Base-by-base conservation (phyloP, 1,140 invertebrate genomes). In the Sipha flava region DNA sequence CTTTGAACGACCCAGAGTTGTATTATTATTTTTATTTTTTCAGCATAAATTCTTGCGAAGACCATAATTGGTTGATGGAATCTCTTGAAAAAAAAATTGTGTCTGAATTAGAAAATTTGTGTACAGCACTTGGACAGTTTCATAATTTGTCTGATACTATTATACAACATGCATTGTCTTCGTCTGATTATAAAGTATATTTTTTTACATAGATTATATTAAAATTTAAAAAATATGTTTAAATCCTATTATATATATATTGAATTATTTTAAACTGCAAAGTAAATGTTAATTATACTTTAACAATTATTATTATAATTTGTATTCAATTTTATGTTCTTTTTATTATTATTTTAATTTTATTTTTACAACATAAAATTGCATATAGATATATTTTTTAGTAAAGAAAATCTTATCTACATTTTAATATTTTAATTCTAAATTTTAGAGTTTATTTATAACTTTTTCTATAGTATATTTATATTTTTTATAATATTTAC, bases 21-120 rank as follows among this genome's bases (percentile, higher is more conserved):
- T 16, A 34, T 34, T 21, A 26, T 12, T 16, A 37, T 18, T 75
- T 75, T 75, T 26, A 18, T 37, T 57, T 40, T 57, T 57, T 29
- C 29, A 77, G 73, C 26, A 23, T 37, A 26, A 77, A 77, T 29
- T 37, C 21, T 10, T 37, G 21, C 43, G 73, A 77, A 26, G 59
- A 43, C 2, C n/a, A 77, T 43, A 77, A 43, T 29, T 77, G 73
- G 73, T 77, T 77, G n/a, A 40, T 77, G 34, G 52, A 37, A 26
- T 59, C 34, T 40, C 14, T 43, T 10, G 73, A 43, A 43, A 21
- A 77, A 57, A 77, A 54, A 43, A 59, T 77, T 57, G 47, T 59
- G n/a, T 40, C 16, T 5, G 73, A 77, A 40, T 12, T 77, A 40
- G 37, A 59, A 23, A 26, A 77, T 59, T 37, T 77, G 26, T 77